These are phyloP conservation scores for Sciurus vulgaris DNA, from an alignment of 2,797 vertebrate genomes.

Conservation along the genomic window DNA sequence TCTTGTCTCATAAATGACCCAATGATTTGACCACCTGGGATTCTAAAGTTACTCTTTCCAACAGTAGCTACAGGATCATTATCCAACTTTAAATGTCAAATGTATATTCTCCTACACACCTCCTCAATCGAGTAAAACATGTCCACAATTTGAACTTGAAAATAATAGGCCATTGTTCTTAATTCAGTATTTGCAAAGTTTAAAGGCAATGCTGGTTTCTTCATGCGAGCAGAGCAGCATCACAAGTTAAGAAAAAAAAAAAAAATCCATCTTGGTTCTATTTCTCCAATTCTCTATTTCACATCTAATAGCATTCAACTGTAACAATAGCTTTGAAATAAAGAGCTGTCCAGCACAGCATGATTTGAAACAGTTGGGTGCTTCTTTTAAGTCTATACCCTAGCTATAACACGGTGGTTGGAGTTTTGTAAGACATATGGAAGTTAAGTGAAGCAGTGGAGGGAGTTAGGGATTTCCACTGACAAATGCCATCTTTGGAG, in stretches of 20 bases:
- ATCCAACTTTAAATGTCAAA: slow-evolving; percentile 80
- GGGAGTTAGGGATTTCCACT: slow-evolving; percentile 19
- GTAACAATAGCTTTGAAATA: slow-evolving; percentile 74
- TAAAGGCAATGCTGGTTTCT: slow-evolving; percentile 37
- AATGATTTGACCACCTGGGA: slow-evolving; percentile 80
- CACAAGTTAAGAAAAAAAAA: slow-evolving; percentile 3
- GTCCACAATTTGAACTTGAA: slow-evolving; percentile 61
- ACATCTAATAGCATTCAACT: slow-evolving; percentile 68
- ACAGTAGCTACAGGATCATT: slow-evolving; percentile 77
- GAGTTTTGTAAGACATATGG: slow-evolving; percentile 70
- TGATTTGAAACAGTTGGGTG: slow-evolving; percentile 73
- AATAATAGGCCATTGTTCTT: slow-evolving; percentile 60
- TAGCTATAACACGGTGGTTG: neutral
- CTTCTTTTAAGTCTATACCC: slow-evolving; percentile 64
- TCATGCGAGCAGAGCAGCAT: neutral
- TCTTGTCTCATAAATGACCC: slow-evolving; percentile 74
- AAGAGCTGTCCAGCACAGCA: slow-evolving; percentile 72
- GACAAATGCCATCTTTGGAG: neutral
- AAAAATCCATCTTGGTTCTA: slow-evolving; percentile 27
- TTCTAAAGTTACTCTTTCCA: slow-evolving; percentile 81
- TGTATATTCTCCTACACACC: slow-evolving; percentile 51
- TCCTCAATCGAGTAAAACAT: slow-evolving; percentile 27
- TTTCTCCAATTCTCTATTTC: slow-evolving; percentile 65
- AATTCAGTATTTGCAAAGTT: slow-evolving; percentile 35
- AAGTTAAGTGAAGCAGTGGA: slow-evolving; percentile 64